Conservation (phyloP, 92 coral and sea anemone species). For the Pocillopora grandis region DNA sequence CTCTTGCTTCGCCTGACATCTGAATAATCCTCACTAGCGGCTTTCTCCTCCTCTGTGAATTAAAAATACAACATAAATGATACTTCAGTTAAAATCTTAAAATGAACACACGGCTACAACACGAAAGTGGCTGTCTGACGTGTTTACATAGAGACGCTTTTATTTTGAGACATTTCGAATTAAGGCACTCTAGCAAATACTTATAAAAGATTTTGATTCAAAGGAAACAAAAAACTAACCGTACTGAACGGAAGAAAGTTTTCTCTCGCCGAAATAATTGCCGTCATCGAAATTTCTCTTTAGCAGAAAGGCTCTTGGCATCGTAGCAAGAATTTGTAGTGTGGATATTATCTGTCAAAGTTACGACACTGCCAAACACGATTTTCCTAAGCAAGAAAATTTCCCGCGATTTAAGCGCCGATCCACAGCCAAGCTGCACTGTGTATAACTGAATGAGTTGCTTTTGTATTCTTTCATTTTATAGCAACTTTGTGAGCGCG, state of each 20-base stretch:
- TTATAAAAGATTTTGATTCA: conserved; percentile 25
- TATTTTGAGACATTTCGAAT: conserved; percentile 36
- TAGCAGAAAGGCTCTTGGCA: conserved; percentile 78
- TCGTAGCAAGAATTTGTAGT: conserved; percentile 42
- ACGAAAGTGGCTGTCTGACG: conserved; percentile 68
- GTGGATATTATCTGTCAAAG: conserved; percentile 34
- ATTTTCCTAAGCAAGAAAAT: conserved; percentile 3
- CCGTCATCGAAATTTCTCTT: conserved; percentile 65
- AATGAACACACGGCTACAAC: conserved; percentile 86
- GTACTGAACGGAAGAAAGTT: conserved; percentile 12
- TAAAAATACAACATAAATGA: conserved; percentile 67
- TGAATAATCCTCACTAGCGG: conserved; percentile 32
- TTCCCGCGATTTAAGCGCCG: conserved; percentile 4
- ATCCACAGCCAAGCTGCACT: conserved; percentile 25
- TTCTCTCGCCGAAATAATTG: conserved; percentile 30
- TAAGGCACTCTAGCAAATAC: conserved; percentile 39
- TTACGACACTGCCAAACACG: neutral
- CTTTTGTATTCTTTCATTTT: conserved; percentile 48
- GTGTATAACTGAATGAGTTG: conserved; percentile 20
- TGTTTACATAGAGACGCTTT: conserved; percentile 56
- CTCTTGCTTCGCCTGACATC: conserved; percentile 34
- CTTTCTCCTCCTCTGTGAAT: conserved; percentile 48
- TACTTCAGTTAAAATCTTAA: conserved; percentile 69
- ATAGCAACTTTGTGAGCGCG: conserved; percentile 64
- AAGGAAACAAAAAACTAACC: conserved; percentile 12